Evolutionary conservation across 2,888 invertebrate species (phyloP).

Genomic region (Protula sp.): DNA sequence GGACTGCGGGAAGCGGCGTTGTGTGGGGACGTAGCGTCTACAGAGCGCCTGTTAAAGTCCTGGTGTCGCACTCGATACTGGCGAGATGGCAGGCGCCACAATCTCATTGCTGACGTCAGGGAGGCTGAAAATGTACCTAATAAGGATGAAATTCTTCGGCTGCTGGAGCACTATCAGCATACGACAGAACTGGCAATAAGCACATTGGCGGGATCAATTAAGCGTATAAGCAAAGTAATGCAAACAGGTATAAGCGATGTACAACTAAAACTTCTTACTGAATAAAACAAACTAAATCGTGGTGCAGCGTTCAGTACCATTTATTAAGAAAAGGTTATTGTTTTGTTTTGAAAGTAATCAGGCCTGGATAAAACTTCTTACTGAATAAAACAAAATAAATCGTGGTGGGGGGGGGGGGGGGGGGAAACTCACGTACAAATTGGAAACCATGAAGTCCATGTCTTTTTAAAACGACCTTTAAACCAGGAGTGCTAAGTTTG

Average conservation of each 20-base stretch:
- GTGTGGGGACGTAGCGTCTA: neutral
- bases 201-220: slow-evolving; percentile 32
- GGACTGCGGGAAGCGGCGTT: neutral
- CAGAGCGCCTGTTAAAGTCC: neutral
- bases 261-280: too few species aligned
- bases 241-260: neutral
- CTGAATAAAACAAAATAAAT: too few species aligned
- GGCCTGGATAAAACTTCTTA: too few species aligned
- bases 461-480: too few species aligned
- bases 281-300: too few species aligned
- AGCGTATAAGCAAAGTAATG: neutral
- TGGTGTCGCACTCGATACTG: neutral
- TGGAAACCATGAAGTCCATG: too few species aligned
- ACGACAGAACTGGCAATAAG: slow-evolving; percentile 39
- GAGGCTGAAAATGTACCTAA: neutral
- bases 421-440: too few species aligned
- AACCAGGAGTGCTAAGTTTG: too few species aligned
- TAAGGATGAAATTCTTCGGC: slow-evolving; percentile 25
- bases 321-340: too few species aligned
- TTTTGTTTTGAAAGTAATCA: too few species aligned
- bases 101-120: neutral
- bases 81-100: neutral
- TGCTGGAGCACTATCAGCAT: slow-evolving; percentile 36
- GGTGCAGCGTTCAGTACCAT: too few species aligned
- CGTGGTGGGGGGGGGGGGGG: too few species aligned